phyloP scores from a whole-genome alignment of 2,888 invertebrate genomes.

The Tenthredo amoena region DNA sequence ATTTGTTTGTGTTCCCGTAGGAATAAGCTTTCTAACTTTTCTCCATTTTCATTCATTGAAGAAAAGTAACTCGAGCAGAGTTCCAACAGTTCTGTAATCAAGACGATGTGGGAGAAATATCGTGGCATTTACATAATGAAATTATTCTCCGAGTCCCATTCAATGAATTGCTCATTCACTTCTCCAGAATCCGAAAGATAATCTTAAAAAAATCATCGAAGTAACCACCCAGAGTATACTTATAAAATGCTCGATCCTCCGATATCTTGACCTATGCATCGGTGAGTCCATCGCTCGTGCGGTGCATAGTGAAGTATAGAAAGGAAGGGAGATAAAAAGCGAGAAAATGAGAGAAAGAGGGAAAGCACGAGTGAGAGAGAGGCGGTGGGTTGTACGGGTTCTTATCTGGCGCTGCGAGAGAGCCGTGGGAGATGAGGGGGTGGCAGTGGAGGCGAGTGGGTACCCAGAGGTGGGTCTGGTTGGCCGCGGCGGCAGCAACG shows the following conservation, averaged over 20 bases:
- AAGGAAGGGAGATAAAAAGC: slow-evolving; percentile 54
- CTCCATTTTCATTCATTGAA: neutral
- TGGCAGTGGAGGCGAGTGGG: slow-evolving; percentile 73
- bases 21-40: too few species aligned
- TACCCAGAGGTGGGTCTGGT: slow-evolving; percentile 77
- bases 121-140: neutral
- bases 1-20: too few species aligned
- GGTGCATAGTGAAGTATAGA: slow-evolving; percentile 46
- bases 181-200: neutral
- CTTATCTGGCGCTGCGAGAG: slow-evolving; percentile 47
- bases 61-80: neutral
- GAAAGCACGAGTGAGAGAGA: slow-evolving; percentile 60
- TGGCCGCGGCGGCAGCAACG: slow-evolving; percentile 74
- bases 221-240: neutral
- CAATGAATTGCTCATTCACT: neutral
- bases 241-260: neutral
- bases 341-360: slow-evolving; percentile 57
- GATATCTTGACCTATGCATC: slow-evolving; percentile 51
- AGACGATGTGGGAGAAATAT: too few species aligned
- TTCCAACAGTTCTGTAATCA: too few species aligned
- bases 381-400: slow-evolving; percentile 44
- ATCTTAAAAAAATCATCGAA: neutral
- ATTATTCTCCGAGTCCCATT: neutral
- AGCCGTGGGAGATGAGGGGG: slow-evolving; percentile 58
- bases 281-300: slow-evolving; percentile 3